Evolutionary conservation across 37 sponge, comb jelly and placozoan genomes (phyloP), one percentile per base, ranked within the genome.

Genomic region (Theonella swinhoei): DNA sequence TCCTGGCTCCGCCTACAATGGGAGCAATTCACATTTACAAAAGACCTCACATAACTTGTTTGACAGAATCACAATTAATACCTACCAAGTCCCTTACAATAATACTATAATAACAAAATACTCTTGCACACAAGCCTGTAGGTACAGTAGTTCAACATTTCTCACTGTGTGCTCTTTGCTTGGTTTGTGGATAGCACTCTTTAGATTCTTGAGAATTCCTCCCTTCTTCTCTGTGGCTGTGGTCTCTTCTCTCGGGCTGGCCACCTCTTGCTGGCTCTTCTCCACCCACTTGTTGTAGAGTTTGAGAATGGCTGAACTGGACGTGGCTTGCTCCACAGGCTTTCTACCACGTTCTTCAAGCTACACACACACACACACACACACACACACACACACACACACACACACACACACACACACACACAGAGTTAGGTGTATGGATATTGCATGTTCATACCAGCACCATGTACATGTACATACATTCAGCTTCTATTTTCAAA

Each of bases 251-350:
- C 54, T 14, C 54, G 9, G 25, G 30, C 77, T 67, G 3, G 75
- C 76, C 41, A 30, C 81, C 41, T 47, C 14, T 7, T 47, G 54
- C 64, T 59, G 59, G 58, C 71, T 7, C 28, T 81, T 80, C 34
- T 91, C 85, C 30, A 86, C 11, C 94, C 94, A 93, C 42, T 78
- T 70, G 42, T 82, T 81, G 72, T 84, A 93, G 42, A 86, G 83
- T 47, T 87, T 82, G 74, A 89, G 75, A 26, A 75, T 68, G 14
- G 75, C 36, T 0, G 80, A 67, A 9, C 64, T 70, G 26, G 74
- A 47, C 24, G 62, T 68, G 34, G 94, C 84, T 11, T 30, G 34
- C 40, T 93, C 90, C 11, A 93, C 81, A 7, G 76, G 14, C 73
- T 93, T 93, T 60, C 83, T 86, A 11, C 87, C 94, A 40, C 62